Base-by-base conservation (phyloP, 2,888 invertebrate species). In the Onchidella celtica region DNA sequence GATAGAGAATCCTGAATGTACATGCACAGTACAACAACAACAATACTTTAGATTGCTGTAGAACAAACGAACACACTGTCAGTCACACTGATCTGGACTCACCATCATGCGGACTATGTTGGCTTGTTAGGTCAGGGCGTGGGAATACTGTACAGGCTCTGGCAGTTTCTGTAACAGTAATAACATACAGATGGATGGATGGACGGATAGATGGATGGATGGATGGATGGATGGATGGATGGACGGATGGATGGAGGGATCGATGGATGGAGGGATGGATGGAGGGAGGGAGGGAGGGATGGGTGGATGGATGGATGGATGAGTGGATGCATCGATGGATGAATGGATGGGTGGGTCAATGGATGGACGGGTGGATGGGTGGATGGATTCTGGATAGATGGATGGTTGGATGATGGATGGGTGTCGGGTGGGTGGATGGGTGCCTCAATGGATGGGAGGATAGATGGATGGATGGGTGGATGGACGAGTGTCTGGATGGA, bases 41-140 rank as follows among this genome's bases (percentile, higher is more conserved):
- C n/a, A n/a, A n/a, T n/a, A n/a, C n/a, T n/a, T n/a, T n/a, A n/a
- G n/a, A n/a, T n/a, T n/a, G n/a, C n/a, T n/a, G n/a, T n/a, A n/a
- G n/a, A n/a, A n/a, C n/a, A n/a, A n/a, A n/a, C n/a, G n/a, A n/a
- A n/a, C n/a, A n/a, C n/a, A n/a, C n/a, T n/a, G n/a, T n/a, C n/a
- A n/a, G n/a, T n/a, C n/a, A n/a, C n/a, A n/a, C n/a, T n/a, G n/a
- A n/a, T n/a, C n/a, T n/a, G n/a, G n/a, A 24, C 65, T 77, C 57
- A 79, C 78, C 70, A 3, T 79, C 70, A 14, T 79, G 78, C 6
- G 78, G 69, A 27, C 78, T 70, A 21, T 66, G 78, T 34, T 79
- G 78, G 3, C 61, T 68, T n/a, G 70, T 40, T 1, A 70, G 36
- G 24, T 79, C 78, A 11, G 66, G 70, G 29, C 78, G 21, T 6